Evolutionary conservation across 2,113 vertebrate species (phyloP).

Genomic region (Sus scrofa): DNA sequence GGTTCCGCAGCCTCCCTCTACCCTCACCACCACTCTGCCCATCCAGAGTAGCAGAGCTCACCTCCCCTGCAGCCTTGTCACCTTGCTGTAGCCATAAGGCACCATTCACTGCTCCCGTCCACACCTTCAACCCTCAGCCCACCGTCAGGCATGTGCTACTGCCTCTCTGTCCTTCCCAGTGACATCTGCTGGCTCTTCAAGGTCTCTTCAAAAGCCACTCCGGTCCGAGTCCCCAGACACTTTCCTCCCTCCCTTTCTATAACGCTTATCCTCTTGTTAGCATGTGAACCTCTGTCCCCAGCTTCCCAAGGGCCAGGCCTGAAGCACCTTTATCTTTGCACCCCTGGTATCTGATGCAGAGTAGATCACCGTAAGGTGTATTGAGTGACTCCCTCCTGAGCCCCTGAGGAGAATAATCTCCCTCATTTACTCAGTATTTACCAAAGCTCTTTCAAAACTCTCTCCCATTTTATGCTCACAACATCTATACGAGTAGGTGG

Average conservation of each 20-base stretch:
- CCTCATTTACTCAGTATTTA: background rate
- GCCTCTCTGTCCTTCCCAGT: background rate
- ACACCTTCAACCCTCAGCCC: background rate
- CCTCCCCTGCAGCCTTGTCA: background rate
- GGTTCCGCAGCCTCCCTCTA: background rate
- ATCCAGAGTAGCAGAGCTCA: rapidly evolving
- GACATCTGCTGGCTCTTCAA: background rate
- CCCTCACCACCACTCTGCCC: rapidly evolving
- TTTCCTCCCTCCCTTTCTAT: background rate
- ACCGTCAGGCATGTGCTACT: background rate
- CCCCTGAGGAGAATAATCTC: background rate
- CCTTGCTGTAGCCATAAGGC: background rate
- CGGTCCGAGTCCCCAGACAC: background rate
- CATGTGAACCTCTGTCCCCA: background rate
- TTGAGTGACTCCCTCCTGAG: background rate
- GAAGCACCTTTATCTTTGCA: background rate
- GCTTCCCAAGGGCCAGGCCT: background rate
- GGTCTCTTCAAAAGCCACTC: background rate
- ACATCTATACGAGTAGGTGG: background rate
- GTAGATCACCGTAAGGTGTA: background rate
- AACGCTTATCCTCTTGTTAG: background rate
- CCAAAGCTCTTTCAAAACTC: slow-evolving; percentile 11
- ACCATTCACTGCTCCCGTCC: background rate
- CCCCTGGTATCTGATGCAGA: background rate
- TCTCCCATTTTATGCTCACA: background rate